Percentiles rank a stretch among this genome's conserved stretches.
Evolutionary conservation across 64 coral and sea anemone genomes (phyloP).

Genomic region (Hydrozoanthus tunicans): DNA sequence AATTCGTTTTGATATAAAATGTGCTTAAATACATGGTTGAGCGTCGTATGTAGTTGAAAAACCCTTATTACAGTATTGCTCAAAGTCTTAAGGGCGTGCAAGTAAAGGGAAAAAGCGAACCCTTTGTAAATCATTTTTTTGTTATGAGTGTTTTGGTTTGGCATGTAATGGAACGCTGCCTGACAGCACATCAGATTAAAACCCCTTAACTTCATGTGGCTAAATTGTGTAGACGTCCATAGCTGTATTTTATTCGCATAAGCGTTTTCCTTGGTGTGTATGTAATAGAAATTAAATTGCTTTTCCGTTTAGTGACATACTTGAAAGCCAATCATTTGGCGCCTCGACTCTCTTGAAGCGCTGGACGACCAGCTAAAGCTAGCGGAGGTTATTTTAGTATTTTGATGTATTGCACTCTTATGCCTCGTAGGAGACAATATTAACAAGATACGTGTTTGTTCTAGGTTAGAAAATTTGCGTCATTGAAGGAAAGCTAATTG

Average conservation of each 20-base stretch:
- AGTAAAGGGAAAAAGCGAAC: neutral
- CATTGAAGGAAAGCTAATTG: conserved; percentile 59
- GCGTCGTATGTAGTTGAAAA: neutral
- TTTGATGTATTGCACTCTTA: neutral
- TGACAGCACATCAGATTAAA: conserved; percentile 8
- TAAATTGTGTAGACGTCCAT: conserved; percentile 26
- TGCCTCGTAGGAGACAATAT: conserved; percentile 41
- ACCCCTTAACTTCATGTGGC: conserved; percentile 3
- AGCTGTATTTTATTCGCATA: conserved; percentile 43
- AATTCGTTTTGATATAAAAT: neutral
- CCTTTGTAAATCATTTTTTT: neutral
- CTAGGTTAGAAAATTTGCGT: conserved; percentile 44
- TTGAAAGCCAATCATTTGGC: conserved; percentile 16
- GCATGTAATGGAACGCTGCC: conserved; percentile 50
- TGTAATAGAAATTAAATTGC: conserved; percentile 43
- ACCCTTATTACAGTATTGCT: neutral
- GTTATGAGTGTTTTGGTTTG: neutral
- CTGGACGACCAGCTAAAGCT: neutral
- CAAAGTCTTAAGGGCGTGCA: neutral
- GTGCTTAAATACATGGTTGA: neutral
- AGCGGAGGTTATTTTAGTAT: neutral
- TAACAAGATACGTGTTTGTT: conserved; percentile 57
- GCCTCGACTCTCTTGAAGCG: neutral
- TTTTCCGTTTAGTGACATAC: neutral
- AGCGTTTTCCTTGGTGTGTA: conserved; percentile 36